These are phyloP conservation scores for Nothocercus julius DNA, from an alignment of 2,113 vertebrate genomes.

Conservation along the genomic window DNA sequence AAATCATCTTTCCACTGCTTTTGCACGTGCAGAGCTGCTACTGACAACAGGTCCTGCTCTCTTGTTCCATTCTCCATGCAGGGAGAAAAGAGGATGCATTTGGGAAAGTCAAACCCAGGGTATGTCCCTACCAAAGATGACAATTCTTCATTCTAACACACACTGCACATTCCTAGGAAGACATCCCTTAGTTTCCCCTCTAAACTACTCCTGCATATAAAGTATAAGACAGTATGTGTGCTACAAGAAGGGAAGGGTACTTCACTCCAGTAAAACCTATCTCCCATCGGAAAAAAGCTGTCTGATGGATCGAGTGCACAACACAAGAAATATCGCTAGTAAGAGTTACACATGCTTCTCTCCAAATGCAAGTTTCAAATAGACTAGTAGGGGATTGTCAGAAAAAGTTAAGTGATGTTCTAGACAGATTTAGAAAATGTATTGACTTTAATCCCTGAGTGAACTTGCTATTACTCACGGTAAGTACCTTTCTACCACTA, in stretches of 20 bases:
- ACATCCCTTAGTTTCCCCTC: background rate
- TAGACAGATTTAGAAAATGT: slow-evolving; percentile 53
- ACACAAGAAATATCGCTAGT: slow-evolving; percentile 16
- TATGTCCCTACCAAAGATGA: background rate
- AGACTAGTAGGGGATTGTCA: slow-evolving; percentile 31
- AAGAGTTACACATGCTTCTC: background rate
- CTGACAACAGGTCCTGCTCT: background rate
- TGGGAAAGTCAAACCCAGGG: background rate
- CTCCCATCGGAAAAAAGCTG: background rate
- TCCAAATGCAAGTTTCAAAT: slow-evolving; percentile 17
- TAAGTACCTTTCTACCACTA: slow-evolving; percentile 70
- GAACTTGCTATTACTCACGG: slow-evolving; percentile 72
- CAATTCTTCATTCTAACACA: slow-evolving; percentile 21
- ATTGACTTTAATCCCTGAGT: slow-evolving; percentile 78
- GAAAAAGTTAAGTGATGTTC: slow-evolving; percentile 23
- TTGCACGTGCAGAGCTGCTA: background rate
- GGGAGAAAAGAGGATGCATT: background rate
- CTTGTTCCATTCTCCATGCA: background rate
- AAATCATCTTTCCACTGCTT: background rate
- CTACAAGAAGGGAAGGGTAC: background rate
- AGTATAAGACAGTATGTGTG: background rate
- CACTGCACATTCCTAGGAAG: background rate
- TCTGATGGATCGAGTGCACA: background rate
- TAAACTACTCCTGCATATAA: slow-evolving; percentile 13
- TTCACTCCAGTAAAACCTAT: background rate